phyloP scores from a whole-genome alignment of 2,888 invertebrate species.

The Drosophila nr. perissopoda region DNA sequence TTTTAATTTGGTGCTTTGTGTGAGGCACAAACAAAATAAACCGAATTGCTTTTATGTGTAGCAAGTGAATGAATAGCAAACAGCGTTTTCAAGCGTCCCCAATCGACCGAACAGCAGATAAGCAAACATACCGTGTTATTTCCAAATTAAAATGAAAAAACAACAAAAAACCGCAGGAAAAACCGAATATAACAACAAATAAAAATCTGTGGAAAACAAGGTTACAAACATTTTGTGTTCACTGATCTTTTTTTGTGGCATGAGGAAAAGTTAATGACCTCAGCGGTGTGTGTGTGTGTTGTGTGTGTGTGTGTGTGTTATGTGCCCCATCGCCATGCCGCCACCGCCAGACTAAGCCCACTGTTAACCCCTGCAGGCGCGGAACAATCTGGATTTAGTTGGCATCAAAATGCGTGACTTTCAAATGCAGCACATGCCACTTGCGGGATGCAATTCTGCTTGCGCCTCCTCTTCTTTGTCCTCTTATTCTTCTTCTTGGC shows the following conservation, averaged over 20 bases:
- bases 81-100: constrained; percentile 2
- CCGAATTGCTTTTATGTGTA: constrained; percentile 59
- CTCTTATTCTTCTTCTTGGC: neutral
- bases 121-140: neutral
- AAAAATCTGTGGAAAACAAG: constrained; percentile 3
- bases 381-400: constrained; percentile 16
- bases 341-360: neutral
- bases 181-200: neutral
- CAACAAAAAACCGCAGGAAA: neutral
- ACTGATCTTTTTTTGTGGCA: constrained; percentile 5
- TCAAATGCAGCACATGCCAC: constrained; percentile 50
- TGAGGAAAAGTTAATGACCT: constrained; percentile 50
- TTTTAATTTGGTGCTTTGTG: constrained; percentile 34
- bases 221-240: neutral
- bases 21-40: constrained; percentile 56
- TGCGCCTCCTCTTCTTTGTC: neutral
- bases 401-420: constrained; percentile 48
- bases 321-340: neutral
- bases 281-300: constrained; percentile 14
- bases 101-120: neutral
- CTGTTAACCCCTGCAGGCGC: neutral
- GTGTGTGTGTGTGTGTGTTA: constrained; percentile 4
- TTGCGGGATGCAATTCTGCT: constrained; percentile 25
- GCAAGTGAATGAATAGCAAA: constrained; percentile 6
- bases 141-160: constrained; percentile 2